Percentiles rank a stretch among this genome's conserved stretches.
These are phyloP conservation scores for Junonia oenone DNA, from an alignment of 2,888 invertebrate species.

Conservation along the genomic window DNA sequence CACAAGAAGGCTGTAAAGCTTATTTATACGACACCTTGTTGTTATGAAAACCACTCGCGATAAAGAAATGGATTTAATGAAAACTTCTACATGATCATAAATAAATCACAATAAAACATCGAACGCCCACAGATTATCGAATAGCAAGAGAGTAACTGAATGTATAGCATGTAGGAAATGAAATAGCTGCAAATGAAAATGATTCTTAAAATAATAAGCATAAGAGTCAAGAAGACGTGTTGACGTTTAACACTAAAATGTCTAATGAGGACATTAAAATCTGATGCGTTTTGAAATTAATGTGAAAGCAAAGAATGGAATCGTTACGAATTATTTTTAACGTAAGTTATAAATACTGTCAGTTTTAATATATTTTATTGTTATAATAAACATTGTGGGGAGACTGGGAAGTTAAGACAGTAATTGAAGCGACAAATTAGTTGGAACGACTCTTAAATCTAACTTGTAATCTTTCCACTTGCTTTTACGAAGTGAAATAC, in stretches of 20 bases:
- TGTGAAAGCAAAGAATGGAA: background rate
- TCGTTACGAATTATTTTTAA: background rate
- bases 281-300: background rate
- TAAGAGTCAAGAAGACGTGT: background rate
- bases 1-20: conserved; percentile 9
- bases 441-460: background rate
- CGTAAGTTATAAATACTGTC: background rate
- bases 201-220: background rate
- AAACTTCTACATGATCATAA: conserved; percentile 4
- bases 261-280: conserved; percentile 9
- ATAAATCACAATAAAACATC: conserved; percentile 15
- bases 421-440: background rate
- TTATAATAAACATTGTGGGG: background rate
- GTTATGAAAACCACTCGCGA: background rate
- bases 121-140: conserved; percentile 9
- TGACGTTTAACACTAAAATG: background rate
- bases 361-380: conserved; percentile 3
- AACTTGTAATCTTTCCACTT: background rate
- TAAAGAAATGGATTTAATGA: conserved; percentile 14
- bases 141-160: conserved; percentile 6
- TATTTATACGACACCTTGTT: conserved; percentile 16
- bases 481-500: no score
- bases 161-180: background rate
- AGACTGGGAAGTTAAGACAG: background rate
- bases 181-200: background rate